These are phyloP conservation scores for Tenthredo amoena DNA, from an alignment of 2,888 invertebrate species.

Conservation along the genomic window DNA sequence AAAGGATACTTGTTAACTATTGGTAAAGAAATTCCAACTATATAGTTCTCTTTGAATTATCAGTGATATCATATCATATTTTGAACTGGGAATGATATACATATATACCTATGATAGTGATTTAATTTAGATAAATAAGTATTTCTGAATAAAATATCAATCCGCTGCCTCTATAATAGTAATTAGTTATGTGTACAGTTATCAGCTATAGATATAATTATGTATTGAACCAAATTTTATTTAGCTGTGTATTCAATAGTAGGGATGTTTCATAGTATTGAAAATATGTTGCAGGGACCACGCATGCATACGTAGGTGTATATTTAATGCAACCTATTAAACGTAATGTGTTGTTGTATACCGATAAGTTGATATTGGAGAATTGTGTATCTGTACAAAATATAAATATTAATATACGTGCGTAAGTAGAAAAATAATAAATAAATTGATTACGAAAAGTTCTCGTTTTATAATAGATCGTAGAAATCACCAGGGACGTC, in stretches of 20 bases:
- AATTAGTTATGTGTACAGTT: background rate
- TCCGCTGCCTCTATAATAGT: background rate
- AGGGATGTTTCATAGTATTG: background rate
- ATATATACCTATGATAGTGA: too few relatives aligned
- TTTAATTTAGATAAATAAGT: too few relatives aligned
- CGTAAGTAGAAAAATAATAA: background rate
- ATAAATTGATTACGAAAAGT: background rate
- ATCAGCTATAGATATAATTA: background rate
- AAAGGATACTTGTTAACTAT: background rate
- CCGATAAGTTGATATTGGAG: background rate
- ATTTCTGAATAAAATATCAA: background rate
- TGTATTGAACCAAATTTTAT: background rate
- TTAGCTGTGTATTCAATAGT: background rate
- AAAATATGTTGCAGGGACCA: constrained; percentile 31
- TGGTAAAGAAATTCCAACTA: background rate
- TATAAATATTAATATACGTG: background rate
- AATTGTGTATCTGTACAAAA: constrained; percentile 17
- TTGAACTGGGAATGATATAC: too few relatives aligned
- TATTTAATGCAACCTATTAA: background rate
- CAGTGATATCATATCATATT: too few relatives aligned
- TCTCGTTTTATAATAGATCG: too few relatives aligned
- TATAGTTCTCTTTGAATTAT: too few relatives aligned
- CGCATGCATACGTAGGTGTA: background rate
- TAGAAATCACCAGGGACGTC: too few relatives aligned
- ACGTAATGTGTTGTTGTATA: background rate